Evolutionary conservation across 2,797 vertebrate genomes (phyloP).

Genomic region (Rhinella marina): DNA sequence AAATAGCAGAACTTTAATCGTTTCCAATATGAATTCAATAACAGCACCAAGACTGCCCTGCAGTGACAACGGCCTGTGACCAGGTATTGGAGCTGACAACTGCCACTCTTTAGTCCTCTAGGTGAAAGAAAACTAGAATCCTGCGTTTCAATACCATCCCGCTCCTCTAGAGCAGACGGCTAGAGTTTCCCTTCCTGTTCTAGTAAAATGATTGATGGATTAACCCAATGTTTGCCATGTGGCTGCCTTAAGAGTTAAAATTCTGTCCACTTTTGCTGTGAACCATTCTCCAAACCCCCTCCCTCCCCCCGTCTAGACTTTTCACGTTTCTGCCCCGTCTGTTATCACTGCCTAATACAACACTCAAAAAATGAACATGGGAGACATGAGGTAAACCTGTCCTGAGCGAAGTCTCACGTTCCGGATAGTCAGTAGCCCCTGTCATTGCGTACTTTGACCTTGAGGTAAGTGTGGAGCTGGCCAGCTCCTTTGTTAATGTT

Average conservation of each 20-base stretch:
- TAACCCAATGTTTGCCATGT: neutral
- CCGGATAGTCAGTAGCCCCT: neutral
- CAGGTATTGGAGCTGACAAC: no score
- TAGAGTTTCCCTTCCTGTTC: neutral
- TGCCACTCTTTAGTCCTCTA: neutral
- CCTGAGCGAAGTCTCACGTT: neutral
- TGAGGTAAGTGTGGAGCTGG: neutral
- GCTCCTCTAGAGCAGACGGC: neutral
- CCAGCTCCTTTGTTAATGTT: neutral
- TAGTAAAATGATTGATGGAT: neutral
- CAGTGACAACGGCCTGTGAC: no score
- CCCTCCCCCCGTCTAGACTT: neutral
- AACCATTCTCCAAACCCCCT: neutral
- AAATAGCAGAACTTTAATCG: neutral
- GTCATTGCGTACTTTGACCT: neutral
- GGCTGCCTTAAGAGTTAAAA: neutral
- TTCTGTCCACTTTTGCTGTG: neutral
- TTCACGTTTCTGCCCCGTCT: constrained; percentile 7
- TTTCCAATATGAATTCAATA: neutral
- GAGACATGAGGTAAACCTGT: neutral
- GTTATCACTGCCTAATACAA: constrained; percentile 23
- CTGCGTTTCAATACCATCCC: neutral
- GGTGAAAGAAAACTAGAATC: neutral
- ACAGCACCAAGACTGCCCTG: neutral
- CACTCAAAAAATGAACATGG: neutral